Conservation (phyloP, 1,140 invertebrate genomes). For the Cydia amplana region DNA sequence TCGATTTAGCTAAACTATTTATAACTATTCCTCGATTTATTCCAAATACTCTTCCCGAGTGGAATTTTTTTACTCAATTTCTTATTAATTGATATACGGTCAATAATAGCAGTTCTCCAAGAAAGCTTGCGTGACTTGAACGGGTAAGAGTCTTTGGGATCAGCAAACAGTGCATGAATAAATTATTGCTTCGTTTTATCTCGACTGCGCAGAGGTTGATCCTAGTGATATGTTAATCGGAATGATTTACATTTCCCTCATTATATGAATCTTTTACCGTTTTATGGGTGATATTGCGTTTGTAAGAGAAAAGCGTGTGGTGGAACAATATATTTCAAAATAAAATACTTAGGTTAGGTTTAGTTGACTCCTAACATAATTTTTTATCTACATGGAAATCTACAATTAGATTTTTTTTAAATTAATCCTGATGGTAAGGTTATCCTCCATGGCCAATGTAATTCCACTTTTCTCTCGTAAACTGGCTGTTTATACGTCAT, state of each 20-base stretch:
- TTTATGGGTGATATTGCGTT: slow-evolving; percentile 35
- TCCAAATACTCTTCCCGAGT: neutral
- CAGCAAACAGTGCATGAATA: slow-evolving; percentile 13
- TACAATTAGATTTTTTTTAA: no score
- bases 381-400: no score
- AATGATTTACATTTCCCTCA: slow-evolving; percentile 55
- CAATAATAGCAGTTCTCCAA: neutral
- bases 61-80: neutral
- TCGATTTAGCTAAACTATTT: no score
- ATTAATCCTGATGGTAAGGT: no score
- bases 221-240: slow-evolving; percentile 24
- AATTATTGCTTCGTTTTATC: slow-evolving; percentile 21
- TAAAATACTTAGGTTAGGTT: no score
- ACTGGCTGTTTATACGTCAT: no score
- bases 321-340: neutral
- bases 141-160: neutral
- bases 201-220: slow-evolving; percentile 14
- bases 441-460: no score
- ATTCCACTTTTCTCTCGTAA: no score
- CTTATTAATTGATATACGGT: neutral
- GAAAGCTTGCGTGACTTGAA: neutral
- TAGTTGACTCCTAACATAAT: no score
- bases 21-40: neutral
- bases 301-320: neutral
- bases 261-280: slow-evolving; percentile 59